Conservation (phyloP, 2,113 vertebrate species). For the Neodon shergylaensis region DNA sequence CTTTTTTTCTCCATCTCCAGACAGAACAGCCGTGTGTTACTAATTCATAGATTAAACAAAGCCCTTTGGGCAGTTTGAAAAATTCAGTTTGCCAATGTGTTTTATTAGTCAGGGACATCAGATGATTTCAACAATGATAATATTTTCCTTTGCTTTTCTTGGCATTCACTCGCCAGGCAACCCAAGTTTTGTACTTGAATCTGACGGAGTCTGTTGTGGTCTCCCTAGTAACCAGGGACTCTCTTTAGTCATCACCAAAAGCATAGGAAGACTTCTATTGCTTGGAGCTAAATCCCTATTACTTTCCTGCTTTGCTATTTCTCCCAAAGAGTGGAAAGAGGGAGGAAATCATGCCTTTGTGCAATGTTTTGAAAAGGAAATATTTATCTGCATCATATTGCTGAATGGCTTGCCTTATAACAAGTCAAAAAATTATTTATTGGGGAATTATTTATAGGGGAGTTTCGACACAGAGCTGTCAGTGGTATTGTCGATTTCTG, state of each 20-base stretch:
- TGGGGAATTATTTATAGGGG: conserved; percentile 70
- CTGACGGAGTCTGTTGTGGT: conserved; percentile 59
- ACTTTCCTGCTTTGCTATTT: conserved; percentile 64
- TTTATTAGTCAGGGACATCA: conserved; percentile 64
- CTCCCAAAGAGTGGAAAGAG: conserved; percentile 46
- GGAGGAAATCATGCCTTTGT: conserved; percentile 76
- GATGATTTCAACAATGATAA: conserved; percentile 70
- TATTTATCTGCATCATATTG: conserved; percentile 72
- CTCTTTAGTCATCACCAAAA: conserved; percentile 41
- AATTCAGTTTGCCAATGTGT: conserved; percentile 59
- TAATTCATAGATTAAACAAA: conserved; percentile 52
- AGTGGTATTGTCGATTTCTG: conserved; percentile 53
- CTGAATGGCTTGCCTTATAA: conserved; percentile 69
- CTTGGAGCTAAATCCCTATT: conserved; percentile 75
- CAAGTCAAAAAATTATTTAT: conserved; percentile 64
- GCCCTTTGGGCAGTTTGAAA: conserved; percentile 60
- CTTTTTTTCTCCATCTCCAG: neutral
- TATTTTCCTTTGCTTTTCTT: conserved; percentile 76
- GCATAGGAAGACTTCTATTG: conserved; percentile 55
- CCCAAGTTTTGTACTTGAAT: conserved; percentile 65
- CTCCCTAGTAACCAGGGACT: conserved; percentile 70
- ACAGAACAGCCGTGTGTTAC: conserved; percentile 38
- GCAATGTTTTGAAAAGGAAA: conserved; percentile 80
- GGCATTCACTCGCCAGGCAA: conserved; percentile 67
- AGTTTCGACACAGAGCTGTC: conserved; percentile 14